Evolutionary conservation across 2,797 vertebrate genomes (phyloP).

Genomic region (Alfaro cultratus): DNA sequence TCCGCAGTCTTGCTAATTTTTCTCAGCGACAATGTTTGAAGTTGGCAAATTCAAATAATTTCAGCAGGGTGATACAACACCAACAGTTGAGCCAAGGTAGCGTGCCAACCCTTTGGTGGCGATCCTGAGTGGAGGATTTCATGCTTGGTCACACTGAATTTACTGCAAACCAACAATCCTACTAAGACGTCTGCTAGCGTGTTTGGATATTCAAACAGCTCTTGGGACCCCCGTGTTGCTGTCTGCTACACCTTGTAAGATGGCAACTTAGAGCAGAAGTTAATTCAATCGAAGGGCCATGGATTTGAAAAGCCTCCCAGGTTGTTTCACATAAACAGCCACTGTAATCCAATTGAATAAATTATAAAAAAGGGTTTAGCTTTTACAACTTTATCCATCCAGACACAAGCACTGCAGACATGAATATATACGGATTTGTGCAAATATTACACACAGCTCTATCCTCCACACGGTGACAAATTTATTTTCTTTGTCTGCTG

Average conservation of each 20-base stretch:
- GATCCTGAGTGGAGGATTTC: conserved; percentile 48
- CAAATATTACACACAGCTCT: conserved; percentile 30
- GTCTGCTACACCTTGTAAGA: conserved; percentile 31
- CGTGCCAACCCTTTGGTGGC: conserved; percentile 43
- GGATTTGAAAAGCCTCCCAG: conserved; percentile 51
- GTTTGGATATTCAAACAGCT: conserved; percentile 44
- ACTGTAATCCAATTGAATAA: conserved; percentile 64
- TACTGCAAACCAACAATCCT: conserved; percentile 30
- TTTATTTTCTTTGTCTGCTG: conserved; percentile 48
- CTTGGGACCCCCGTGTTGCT: conserved; percentile 10
- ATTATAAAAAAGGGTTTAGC: conserved; percentile 53
- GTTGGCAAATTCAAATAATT: conserved; percentile 35
- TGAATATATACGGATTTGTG: conserved; percentile 31
- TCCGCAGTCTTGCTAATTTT: conserved; percentile 20
- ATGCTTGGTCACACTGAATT: conserved; percentile 45
- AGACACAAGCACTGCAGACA: conserved; percentile 16
- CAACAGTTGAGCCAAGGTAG: conserved; percentile 45
- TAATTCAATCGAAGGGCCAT: conserved; percentile 53
- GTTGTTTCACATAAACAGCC: conserved; percentile 33
- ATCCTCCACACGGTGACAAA: conserved; percentile 33
- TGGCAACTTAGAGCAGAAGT: conserved; percentile 48
- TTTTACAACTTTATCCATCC: conserved; percentile 20
- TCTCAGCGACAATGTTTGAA: conserved; percentile 14
- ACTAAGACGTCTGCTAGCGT: conserved; percentile 19
- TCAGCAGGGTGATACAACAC: conserved; percentile 28